Base-by-base conservation (phyloP, 2,888 invertebrate species). In the Hermaeophaga mercurialis region DNA sequence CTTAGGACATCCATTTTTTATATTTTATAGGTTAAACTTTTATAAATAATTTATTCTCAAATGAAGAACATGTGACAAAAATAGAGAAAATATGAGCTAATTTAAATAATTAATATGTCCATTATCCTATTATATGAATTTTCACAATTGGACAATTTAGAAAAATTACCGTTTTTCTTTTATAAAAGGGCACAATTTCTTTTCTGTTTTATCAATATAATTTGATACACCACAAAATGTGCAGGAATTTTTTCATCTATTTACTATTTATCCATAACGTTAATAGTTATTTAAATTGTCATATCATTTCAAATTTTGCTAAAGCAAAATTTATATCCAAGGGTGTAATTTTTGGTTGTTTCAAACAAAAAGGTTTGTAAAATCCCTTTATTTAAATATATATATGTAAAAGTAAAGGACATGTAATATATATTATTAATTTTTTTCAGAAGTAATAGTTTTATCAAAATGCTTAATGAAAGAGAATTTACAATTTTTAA, bases 391-490 rank as follows among this genome's bases (percentile, higher is more conserved):
- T n/a, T n/a, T n/a, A n/a, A n/a, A n/a, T n/a, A n/a, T n/a, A n/a
- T n/a, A n/a, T 41, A 24, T 18, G 26, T 15, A 15, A 15, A 41
- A 4, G 14, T 5, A n/a, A 9, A 17, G 12, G 11, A 1, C 45
- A 0, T 11, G 26, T 3, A n/a, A n/a, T n/a, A n/a, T 8, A 22
- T 22, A 14, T 22, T 28, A 9, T 45, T 33, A 28, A 18, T 48
- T 19, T 7, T 14, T 64, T 62, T 39, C 33, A 64, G 62, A 62
- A 44, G 48, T 33, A 33, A 14, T 59, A 3, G 7, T 17, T 11
- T 24, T 60, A 3, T 47, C 57, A 14, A 60, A 60, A 56, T 55
- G 46, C 24, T 26, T 64, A 8, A 50, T 55, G 44, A 57, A 45
- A 11, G 26, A 58, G 14, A 15, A 47, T 22, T 41, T 65, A 33